Evolutionary conservation across 37 sponge, comb jelly and placozoan genomes (phyloP).

Genomic region (Diacarnus erythraeanus): DNA sequence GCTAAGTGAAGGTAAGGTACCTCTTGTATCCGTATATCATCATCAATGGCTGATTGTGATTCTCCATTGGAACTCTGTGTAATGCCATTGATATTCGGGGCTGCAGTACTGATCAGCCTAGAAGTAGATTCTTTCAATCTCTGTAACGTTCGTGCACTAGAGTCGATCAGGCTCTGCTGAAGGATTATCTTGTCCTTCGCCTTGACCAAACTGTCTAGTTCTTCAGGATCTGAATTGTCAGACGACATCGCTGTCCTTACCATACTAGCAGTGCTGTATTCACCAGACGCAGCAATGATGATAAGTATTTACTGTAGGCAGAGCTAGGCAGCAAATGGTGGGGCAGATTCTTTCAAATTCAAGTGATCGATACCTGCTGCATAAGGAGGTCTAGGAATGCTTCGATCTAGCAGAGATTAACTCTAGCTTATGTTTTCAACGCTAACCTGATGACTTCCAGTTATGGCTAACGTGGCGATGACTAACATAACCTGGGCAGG

Average conservation of each 20-base stretch:
- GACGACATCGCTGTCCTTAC: constrained; percentile 48
- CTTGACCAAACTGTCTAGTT: neutral
- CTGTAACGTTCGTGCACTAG: constrained; percentile 27
- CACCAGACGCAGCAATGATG: neutral
- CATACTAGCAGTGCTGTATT: constrained; percentile 21
- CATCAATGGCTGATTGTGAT: constrained; percentile 39
- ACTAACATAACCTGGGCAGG: no score
- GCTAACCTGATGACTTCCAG: no score
- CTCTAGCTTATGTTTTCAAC: no score
- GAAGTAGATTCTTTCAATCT: constrained; percentile 4
- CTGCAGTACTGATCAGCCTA: neutral
- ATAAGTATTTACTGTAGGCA: neutral
- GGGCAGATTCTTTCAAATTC: neutral
- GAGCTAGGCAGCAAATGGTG: neutral
- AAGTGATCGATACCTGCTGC: no score
- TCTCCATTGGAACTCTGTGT: constrained; percentile 6
- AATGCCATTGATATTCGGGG: neutral
- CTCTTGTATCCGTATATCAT: constrained; percentile 29
- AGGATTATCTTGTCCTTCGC: constrained; percentile 49
- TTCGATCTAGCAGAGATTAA: no score
- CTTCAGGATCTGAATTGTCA: constrained; percentile 26
- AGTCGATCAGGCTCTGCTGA: constrained; percentile 51
- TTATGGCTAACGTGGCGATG: no score
- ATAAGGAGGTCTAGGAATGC: no score
- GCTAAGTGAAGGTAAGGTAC: constrained; percentile 4